Conservation (phyloP, 2,797 vertebrate genomes). For the Peromyscus eremicus region DNA sequence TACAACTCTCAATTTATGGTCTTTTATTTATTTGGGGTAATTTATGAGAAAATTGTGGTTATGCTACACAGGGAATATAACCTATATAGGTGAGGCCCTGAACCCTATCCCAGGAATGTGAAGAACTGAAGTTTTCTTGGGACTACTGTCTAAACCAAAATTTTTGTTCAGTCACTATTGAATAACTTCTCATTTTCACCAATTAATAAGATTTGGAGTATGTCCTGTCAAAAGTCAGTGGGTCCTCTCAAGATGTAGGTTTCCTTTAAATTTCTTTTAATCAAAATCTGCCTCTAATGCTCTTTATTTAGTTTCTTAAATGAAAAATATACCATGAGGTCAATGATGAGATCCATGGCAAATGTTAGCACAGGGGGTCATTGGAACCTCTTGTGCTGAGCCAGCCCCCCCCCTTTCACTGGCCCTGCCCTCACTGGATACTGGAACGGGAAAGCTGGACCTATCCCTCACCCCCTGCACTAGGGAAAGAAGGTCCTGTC, state of each 20-base stretch:
- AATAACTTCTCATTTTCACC: neutral
- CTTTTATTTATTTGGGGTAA: conserved; percentile 68
- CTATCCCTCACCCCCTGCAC: no score
- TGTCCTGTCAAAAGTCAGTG: conserved; percentile 63
- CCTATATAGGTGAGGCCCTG: neutral
- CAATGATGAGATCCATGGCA: no score
- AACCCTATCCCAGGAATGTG: neutral
- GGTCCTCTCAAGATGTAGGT: conserved; percentile 79
- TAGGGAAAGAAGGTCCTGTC: no score
- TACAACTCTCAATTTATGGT: conserved; percentile 49
- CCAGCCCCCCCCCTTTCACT: no score
- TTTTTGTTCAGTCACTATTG: neutral
- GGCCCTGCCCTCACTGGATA: no score
- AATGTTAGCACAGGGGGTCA: no score
- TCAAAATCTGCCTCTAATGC: conserved; percentile 79
- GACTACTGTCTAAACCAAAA: neutral
- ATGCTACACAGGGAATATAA: neutral
- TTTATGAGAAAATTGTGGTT: conserved; percentile 22
- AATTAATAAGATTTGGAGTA: neutral
- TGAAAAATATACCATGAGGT: conserved; percentile 80
- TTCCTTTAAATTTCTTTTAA: conserved; percentile 80
- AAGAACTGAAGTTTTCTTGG: neutral
- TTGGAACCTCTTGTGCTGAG: no score
- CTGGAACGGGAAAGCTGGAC: no score
- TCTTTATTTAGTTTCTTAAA: conserved; percentile 84